Base-by-base conservation (phyloP, 2,888 invertebrate genomes). In the Caenorhabditis sp. region DNA sequence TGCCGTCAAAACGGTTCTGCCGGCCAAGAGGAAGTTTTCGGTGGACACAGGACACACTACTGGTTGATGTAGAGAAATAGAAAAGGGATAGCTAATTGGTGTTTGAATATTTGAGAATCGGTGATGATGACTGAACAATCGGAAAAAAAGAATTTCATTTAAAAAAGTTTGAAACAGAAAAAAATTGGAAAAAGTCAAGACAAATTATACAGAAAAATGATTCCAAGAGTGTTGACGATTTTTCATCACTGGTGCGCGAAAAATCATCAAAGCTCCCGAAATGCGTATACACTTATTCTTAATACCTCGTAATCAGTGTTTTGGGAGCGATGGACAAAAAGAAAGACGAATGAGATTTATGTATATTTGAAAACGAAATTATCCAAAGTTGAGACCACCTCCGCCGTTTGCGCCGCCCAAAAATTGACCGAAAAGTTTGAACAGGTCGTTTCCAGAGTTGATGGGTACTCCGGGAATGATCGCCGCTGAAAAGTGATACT, bases 351-450 rank as follows among this genome's bases (percentile, higher is more conserved):
- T 74, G 74, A 74, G 74, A 74, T 47, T 51, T 56, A n/a, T n/a
- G n/a, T n/a, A n/a, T n/a, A n/a, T 7, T 12, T 10, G 12, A 38
- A 10, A 38, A 10, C 12, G 14, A n/a, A 26, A 5, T 81, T 28
- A 82, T 58, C 80, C 80, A 19, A 83, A 80, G n/a, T 74, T 74
- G 28, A 83, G 22, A 14, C 82, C 82, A 14, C 77, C 81, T 24
- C 77, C 81, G 35, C 64, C 59, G 41, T 66, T 68, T 31, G 80
- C 82, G 19, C 84, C 88, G 3, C 82, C 82, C 16, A 88, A 61
- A 56, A 88, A 83, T 56, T 86, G 80, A 7, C 81, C 80, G 80
- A 88, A 86, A 6, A 86, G 58, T 14, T 74, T 80, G 79, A 88
- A 80, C 16, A 86, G 28, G 8, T 86, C 86, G 63, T 76, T 84